Conservation (phyloP, 1,140 invertebrate genomes). For the Bombus turneri region DNA sequence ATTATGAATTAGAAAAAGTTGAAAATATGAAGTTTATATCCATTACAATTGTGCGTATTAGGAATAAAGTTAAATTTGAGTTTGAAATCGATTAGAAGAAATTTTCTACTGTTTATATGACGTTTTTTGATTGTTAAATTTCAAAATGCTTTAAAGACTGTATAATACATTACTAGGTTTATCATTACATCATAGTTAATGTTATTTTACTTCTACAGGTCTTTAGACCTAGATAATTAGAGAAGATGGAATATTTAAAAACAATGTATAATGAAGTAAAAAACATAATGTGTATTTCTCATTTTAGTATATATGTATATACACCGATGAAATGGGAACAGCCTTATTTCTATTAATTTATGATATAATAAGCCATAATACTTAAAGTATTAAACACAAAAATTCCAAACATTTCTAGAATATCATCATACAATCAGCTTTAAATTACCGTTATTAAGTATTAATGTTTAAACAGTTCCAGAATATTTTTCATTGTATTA, state of each 20-base stretch:
- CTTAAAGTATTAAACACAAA: constrained; percentile 54
- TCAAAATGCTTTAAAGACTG: not conserved
- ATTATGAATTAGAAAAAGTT: not conserved
- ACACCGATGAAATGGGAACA: constrained; percentile 63
- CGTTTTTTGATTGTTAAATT: not conserved
- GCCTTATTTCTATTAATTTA: constrained; percentile 56
- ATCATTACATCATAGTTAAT: not conserved
- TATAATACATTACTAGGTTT: not conserved
- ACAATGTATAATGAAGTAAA: constrained; percentile 58
- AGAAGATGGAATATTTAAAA: not conserved
- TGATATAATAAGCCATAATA: constrained; percentile 58
- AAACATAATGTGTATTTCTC: constrained; percentile 68
- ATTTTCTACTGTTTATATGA: not conserved
- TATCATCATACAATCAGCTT: constrained; percentile 25
- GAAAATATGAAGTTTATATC: not conserved
- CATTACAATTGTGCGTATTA: not conserved
- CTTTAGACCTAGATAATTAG: not conserved
- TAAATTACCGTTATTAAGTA: constrained; percentile 30
- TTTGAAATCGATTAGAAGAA: not conserved
- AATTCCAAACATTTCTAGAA: constrained; percentile 42
- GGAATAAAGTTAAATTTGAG: not conserved
- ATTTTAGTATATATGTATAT: constrained; percentile 66
- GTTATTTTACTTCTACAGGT: not conserved
- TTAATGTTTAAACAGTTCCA: constrained; percentile 19
- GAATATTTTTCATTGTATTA: not conserved